Evolutionary conservation across 2,888 invertebrate genomes (phyloP), one percentile per base, ranked within the genome.

Genomic region (Eurytoma californica): DNA sequence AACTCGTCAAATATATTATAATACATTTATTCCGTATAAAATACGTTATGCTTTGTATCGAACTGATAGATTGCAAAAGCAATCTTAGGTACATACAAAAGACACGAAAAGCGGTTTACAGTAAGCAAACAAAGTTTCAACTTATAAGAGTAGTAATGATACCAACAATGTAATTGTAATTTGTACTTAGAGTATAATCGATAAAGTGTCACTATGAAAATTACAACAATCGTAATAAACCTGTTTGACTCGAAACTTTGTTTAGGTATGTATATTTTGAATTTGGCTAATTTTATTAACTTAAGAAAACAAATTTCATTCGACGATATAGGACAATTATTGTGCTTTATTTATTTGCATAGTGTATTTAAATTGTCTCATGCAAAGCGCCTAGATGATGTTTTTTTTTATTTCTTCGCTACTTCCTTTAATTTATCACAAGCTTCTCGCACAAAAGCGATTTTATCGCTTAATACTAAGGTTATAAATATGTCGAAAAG

Each of bases 401-500:
- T n/a, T n/a, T n/a, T n/a, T 16, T 12, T 18, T 13, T n/a, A 18
- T 53, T 61, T 61, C 30, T 30, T 75, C 13, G 18, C 20, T 76
- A 51, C 60, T 20, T 60, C 47, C 13, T n/a, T 66, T 14, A 18
- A 70, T 47, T 78, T 79, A 79, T 79, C 79, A 79, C 74, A 79
- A 79, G 66, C 74, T 70, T 55, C 28, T 79, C 55, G 75, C 74
- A 51, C 66, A 53, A 73, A 79, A 75, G 72, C 72, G 68, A 61
- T 53, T 63, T 67, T 58, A 74, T 70, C 49, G 30, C 58, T 77
- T 47, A 72, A 70, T 30, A 53, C 63, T 70, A 39, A 39, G 9
- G 39, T 14, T 79, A 75, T 79, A 79, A 74, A 79, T 65, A 70
- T 79, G 70, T 70, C 74, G 66, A 75, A 79, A 72, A 75, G 24